Conservation (phyloP, 2,797 vertebrate species). For the Gallinago solitaria region DNA sequence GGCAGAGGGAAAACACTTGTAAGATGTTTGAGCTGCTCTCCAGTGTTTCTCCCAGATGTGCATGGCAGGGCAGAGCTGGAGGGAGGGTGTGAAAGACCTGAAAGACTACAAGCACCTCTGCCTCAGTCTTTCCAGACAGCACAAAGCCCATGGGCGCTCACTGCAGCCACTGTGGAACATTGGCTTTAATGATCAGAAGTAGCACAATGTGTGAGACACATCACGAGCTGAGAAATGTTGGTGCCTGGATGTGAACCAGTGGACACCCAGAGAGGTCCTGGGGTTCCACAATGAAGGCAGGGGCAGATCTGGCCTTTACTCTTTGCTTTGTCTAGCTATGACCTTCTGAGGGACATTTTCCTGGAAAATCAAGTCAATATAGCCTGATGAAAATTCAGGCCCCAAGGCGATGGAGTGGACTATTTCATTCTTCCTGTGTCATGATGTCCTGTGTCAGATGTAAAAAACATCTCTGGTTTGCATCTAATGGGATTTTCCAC, state of each 20-base stretch:
- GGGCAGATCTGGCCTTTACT: neutral
- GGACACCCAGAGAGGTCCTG: neutral
- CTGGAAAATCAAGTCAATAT: neutral
- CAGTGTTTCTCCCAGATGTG: neutral
- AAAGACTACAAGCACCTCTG: neutral
- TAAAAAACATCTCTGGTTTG: neutral
- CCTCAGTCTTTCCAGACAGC: neutral
- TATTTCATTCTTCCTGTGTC: neutral
- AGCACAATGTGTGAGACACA: fast-evolving
- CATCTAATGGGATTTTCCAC: neutral
- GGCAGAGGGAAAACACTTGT: neutral
- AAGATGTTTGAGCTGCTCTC: neutral
- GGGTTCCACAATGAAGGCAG: neutral
- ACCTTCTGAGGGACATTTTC: neutral
- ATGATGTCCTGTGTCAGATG: neutral
- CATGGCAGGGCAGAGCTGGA: neutral
- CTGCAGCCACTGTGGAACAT: neutral
- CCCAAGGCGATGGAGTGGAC: neutral
- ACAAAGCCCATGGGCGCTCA: neutral
- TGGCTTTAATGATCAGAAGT: fast-evolving
- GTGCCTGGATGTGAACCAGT: neutral
- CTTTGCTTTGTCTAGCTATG: neutral
- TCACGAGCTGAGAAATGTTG: fast-evolving
- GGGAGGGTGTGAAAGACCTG: neutral
- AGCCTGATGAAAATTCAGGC: neutral